Evolutionary conservation across 1,140 invertebrate genomes (phyloP).

Genomic region (Chrysomallon squamiferum): DNA sequence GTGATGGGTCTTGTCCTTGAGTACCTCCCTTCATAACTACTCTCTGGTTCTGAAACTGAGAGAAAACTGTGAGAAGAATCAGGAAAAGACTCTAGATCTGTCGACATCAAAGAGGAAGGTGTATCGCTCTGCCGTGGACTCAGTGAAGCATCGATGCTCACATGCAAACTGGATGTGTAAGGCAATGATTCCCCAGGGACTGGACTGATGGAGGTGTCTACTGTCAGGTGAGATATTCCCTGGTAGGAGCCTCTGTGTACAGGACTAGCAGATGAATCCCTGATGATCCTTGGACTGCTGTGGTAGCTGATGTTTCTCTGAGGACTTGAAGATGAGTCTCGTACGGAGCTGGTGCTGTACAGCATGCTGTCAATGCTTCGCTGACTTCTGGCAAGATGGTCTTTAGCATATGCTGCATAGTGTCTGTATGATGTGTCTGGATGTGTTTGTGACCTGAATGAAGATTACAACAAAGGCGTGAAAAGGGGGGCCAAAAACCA

Average conservation of each 20-base stretch:
- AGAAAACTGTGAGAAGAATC: too few species aligned
- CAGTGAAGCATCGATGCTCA: background rate
- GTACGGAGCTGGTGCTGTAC: background rate
- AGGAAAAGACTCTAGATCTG: background rate
- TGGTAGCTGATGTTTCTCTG: background rate
- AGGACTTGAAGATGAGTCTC: background rate
- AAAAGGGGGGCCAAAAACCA: background rate
- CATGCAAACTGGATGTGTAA: constrained; percentile 4
- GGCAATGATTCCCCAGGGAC: background rate
- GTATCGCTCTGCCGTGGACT: background rate
- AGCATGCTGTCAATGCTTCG: constrained; percentile 9
- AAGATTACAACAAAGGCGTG: background rate
- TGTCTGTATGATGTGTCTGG: background rate
- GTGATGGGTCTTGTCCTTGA: constrained; percentile 18
- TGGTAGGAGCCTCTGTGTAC: too few species aligned
- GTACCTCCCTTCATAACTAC: background rate
- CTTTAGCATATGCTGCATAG: constrained; percentile 21
- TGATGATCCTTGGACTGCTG: constrained; percentile 8
- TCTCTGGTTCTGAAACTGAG: background rate
- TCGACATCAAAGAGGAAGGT: background rate
- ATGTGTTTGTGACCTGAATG: background rate
- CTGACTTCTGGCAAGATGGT: constrained; percentile 21
- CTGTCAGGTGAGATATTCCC: too few species aligned
- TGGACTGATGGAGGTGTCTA: too few species aligned
- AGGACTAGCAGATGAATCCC: constrained; percentile 1